These are phyloP conservation scores for Aplocera efformata DNA, from an alignment of 2,888 invertebrate species.

Conservation along the genomic window DNA sequence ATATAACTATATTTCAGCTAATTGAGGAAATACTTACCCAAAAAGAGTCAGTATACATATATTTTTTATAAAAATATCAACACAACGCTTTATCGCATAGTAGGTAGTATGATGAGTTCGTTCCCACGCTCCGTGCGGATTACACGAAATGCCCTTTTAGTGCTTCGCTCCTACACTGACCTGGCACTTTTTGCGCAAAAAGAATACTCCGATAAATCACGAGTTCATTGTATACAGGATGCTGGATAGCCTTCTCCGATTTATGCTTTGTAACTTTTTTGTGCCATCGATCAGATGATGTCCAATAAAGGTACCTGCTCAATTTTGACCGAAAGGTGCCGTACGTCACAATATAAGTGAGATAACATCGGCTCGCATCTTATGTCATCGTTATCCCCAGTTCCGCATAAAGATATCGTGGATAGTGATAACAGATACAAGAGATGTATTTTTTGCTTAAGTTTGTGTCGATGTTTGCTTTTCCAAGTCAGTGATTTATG, in stretches of 20 bases:
- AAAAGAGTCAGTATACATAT: no score
- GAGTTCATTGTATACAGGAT: slow-evolving; percentile 65
- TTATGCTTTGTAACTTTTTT: slow-evolving; percentile 60
- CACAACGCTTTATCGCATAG: not conserved
- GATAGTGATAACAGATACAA: slow-evolving; percentile 17
- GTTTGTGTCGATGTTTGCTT: slow-evolving; percentile 5
- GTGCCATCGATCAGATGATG: slow-evolving; percentile 57
- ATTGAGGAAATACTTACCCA: no score
- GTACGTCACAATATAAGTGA: slow-evolving; percentile 67
- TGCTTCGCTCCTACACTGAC: slow-evolving; percentile 73
- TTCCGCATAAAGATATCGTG: slow-evolving; percentile 46
- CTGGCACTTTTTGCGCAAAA: slow-evolving; percentile 73
- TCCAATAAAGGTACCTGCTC: slow-evolving; percentile 73
- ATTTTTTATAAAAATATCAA: no score
- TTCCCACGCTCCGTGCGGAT: slow-evolving; percentile 74
- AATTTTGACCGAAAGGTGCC: slow-evolving; percentile 73
- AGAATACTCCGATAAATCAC: slow-evolving; percentile 74
- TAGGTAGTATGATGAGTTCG: slow-evolving; percentile 32
- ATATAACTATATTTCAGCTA: no score
- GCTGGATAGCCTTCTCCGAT: slow-evolving; percentile 60
- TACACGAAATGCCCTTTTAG: slow-evolving; percentile 77
- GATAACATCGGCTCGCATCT: slow-evolving; percentile 51
- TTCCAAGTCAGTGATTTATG: slow-evolving; percentile 9
- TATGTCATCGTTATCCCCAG: slow-evolving; percentile 40
- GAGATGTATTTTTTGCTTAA: slow-evolving; percentile 7